These are phyloP conservation scores for Leptopterna dolabrata DNA, from an alignment of 2,888 invertebrate genomes.

Conservation along the genomic window DNA sequence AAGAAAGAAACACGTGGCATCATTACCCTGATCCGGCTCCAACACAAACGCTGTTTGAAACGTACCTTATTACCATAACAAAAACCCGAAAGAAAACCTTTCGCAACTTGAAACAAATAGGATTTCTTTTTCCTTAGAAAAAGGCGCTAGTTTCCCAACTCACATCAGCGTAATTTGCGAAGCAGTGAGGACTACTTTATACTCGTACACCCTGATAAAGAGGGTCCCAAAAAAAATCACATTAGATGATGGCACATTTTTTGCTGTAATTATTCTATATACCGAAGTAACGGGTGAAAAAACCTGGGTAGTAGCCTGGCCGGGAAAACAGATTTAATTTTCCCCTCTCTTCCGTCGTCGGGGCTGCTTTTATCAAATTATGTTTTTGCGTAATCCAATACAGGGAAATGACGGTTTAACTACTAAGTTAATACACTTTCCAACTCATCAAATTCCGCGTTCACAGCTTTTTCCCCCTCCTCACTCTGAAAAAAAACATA, in stretches of 20 bases:
- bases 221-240: neutral
- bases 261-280: neutral
- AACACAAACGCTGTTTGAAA: neutral
- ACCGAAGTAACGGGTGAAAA: neutral
- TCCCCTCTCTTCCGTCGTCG: neutral
- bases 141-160: neutral
- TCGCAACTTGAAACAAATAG: neutral
- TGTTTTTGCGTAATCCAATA: slow-evolving; percentile 11
- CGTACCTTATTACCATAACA: neutral
- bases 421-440: neutral
- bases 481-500: too few relatives aligned
- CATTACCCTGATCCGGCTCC: neutral
- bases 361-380: slow-evolving; percentile 7
- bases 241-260: neutral
- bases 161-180: neutral
- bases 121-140: neutral
- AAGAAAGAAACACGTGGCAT: neutral
- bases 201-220: neutral
- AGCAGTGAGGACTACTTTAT: neutral
- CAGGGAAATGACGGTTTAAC: neutral
- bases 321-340: neutral
- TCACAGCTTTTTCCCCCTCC: neutral
- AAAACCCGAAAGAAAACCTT: neutral
- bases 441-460: neutral
- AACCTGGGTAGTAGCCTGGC: neutral